phyloP scores from a whole-genome alignment of 2,113 vertebrate species.

The Vanacampus margaritifer region DNA sequence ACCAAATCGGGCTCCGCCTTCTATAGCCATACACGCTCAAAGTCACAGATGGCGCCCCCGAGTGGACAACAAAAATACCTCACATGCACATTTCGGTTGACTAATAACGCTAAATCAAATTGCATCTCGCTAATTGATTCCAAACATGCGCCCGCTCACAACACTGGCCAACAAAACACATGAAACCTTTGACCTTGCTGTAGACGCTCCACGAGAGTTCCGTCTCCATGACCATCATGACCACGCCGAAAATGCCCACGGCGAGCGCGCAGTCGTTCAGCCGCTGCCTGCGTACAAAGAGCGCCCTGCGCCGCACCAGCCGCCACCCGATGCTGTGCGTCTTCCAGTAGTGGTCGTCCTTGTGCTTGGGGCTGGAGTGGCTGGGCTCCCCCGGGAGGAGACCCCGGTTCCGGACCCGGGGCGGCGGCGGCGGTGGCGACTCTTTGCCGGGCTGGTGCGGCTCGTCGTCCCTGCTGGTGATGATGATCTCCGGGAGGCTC shows the following conservation, averaged over 20 bases:
- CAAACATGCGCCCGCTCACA: no score
- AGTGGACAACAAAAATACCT: no score
- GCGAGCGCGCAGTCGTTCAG: conserved; percentile 92
- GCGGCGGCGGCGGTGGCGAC: neutral
- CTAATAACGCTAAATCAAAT: neutral
- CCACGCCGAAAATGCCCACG: conserved; percentile 90
- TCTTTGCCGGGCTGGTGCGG: conserved; percentile 19
- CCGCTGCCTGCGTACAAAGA: conserved; percentile 88
- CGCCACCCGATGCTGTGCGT: conserved; percentile 83
- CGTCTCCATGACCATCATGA: conserved; percentile 93
- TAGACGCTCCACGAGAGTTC: conserved; percentile 96
- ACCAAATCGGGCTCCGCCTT: neutral
- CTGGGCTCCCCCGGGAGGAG: conserved; percentile 36
- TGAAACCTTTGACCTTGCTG: conserved; percentile 78
- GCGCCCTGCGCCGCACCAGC: conserved; percentile 81
- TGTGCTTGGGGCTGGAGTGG: conserved; percentile 30
- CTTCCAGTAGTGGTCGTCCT: conserved; percentile 54
- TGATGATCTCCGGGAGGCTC: conserved; percentile 63
- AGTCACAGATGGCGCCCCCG: no score
- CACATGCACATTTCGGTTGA: no score
- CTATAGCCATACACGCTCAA: neutral
- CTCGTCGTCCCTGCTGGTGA: conserved; percentile 62
- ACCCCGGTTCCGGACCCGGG: conserved; percentile 14
- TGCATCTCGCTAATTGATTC: no score
- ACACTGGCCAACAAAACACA: neutral